Percentiles rank a stretch among this genome's conserved stretches.
phyloP scores from a whole-genome alignment of 1,140 invertebrate genomes.

The Drosophila ananassae region DNA sequence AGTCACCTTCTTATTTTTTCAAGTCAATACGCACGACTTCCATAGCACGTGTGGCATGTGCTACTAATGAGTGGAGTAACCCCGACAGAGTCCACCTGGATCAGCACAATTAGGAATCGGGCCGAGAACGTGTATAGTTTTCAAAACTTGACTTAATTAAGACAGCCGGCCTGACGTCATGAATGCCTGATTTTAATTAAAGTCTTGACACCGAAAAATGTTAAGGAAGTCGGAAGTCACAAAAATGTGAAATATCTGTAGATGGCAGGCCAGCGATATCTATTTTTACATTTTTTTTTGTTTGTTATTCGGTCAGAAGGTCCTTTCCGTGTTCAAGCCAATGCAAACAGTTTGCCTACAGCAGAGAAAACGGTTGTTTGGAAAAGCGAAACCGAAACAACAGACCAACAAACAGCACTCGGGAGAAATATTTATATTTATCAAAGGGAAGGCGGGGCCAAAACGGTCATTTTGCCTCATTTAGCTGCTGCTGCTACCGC shows the following conservation, averaged over 20 bases:
- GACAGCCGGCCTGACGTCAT: constrained; percentile 55
- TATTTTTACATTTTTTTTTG: not conserved
- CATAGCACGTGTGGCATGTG: constrained; percentile 36
- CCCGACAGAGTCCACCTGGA: constrained; percentile 10
- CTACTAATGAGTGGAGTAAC: constrained; percentile 41
- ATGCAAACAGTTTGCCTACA: constrained; percentile 30
- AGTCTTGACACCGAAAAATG: constrained; percentile 9
- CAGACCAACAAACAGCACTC: not conserved
- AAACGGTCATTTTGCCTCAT: constrained; percentile 56
- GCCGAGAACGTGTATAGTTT: constrained; percentile 26
- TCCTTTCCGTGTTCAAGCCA: constrained; percentile 10
- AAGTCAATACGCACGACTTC: constrained; percentile 32
- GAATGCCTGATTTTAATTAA: constrained; percentile 69
- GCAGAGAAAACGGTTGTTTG: constrained; percentile 10
- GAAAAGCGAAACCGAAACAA: not conserved
- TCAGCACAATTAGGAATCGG: constrained; percentile 3
- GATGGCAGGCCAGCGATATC: constrained; percentile 50
- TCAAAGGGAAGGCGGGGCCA: constrained; percentile 7
- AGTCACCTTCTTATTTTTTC: constrained; percentile 28
- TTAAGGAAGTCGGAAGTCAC: not conserved
- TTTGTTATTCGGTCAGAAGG: not conserved
- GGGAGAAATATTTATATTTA: constrained; percentile 17
- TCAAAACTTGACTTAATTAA: constrained; percentile 37
- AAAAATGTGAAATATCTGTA: constrained; percentile 44
- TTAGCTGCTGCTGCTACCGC: constrained; percentile 7